Conservation (phyloP, 1,140 invertebrate genomes). For the Drosophila kohkoa region DNA sequence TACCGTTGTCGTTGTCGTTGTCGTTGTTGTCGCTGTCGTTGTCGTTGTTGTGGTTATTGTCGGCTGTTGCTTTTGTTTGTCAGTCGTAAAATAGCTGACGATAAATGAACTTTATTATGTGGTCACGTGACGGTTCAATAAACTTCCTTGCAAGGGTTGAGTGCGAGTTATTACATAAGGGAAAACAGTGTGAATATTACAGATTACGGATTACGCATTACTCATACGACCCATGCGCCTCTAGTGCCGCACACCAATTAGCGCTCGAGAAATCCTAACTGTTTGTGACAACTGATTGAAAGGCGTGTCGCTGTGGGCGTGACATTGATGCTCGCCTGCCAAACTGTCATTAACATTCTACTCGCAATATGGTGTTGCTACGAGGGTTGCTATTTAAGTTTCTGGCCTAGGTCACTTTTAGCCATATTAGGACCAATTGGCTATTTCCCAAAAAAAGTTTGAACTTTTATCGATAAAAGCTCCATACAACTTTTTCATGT, state of each 20-base stretch:
- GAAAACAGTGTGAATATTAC: slow-evolving; percentile 1
- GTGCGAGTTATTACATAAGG: slow-evolving; percentile 18
- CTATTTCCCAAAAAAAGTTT: no score
- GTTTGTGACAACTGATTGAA: slow-evolving; percentile 16
- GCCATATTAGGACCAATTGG: no score
- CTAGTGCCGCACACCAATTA: slow-evolving; percentile 7
- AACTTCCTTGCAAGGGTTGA: slow-evolving; percentile 10
- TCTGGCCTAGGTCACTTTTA: no score
- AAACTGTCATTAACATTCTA: slow-evolving; percentile 16
- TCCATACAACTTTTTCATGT: no score
- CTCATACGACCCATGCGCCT: slow-evolving; percentile 20
- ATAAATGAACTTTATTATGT: slow-evolving; percentile 36
- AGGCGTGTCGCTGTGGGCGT: slow-evolving; percentile 16
- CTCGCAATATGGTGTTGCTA: slow-evolving; percentile 7
- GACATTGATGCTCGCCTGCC: slow-evolving; percentile 19
- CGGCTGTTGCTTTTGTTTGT: slow-evolving; percentile 29
- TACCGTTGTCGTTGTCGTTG: slow-evolving; percentile 4
- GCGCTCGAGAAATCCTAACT: background rate
- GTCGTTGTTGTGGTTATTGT: background rate
- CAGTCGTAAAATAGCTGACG: slow-evolving; percentile 37
- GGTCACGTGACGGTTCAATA: slow-evolving; percentile 69
- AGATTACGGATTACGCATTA: slow-evolving; percentile 10
- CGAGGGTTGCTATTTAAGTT: no score
- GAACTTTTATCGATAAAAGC: no score
- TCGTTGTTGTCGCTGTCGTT: slow-evolving; percentile 23